Evolutionary conservation across 2,888 invertebrate genomes (phyloP).

Genomic region (Unio pictorum): DNA sequence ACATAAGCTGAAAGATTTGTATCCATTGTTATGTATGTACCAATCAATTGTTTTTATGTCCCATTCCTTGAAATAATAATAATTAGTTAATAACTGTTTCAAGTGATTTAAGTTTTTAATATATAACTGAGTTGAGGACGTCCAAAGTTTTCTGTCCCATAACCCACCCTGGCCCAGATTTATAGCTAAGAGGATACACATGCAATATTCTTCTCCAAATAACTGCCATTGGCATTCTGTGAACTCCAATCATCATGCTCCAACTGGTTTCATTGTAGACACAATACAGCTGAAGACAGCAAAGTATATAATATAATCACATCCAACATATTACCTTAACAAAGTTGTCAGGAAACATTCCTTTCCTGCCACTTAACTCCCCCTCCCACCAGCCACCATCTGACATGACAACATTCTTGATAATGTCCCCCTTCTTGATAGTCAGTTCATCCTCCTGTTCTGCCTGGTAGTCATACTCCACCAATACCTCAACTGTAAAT

Average conservation of each 20-base stretch:
- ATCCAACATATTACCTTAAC: slow-evolving; percentile 74
- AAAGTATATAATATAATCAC: too few species aligned
- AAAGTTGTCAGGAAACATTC: slow-evolving; percentile 95
- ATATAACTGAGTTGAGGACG: too few species aligned
- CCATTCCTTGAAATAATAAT: too few species aligned
- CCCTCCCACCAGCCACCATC: slow-evolving; percentile 95
- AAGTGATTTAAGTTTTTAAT: too few species aligned
- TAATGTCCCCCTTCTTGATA: slow-evolving; percentile 86
- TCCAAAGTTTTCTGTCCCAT: too few species aligned
- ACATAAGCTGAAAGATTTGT: too few species aligned
- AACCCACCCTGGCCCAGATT: too few species aligned
- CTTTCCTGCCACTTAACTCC: slow-evolving; percentile 84
- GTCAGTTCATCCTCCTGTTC: slow-evolving; percentile 89
- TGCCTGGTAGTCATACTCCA: slow-evolving; percentile 84
- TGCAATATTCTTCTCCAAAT: background rate
- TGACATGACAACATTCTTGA: slow-evolving; percentile 84
- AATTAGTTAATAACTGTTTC: too few species aligned
- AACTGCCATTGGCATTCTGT: background rate
- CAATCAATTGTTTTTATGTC: too few species aligned
- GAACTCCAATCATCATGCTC: background rate
- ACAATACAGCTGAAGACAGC: too few species aligned
- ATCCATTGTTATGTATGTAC: too few species aligned
- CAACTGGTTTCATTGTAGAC: too few species aligned
- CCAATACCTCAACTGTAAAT: slow-evolving; percentile 81
- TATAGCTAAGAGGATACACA: background rate